Evolutionary conservation across 1,140 invertebrate genomes (phyloP).

Genomic region (Bombus cullumanus): DNA sequence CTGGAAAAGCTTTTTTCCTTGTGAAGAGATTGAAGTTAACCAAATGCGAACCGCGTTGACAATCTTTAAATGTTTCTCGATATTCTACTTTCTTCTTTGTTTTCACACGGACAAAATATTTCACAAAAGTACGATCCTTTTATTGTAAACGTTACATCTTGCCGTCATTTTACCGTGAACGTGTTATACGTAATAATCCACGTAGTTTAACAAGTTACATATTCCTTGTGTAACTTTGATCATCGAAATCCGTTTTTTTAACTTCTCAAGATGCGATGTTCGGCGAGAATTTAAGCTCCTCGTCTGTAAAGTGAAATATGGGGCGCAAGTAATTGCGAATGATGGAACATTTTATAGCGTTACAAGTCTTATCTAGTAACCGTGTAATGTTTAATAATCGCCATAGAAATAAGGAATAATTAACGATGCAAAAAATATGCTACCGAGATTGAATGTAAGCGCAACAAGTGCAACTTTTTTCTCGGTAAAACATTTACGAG

Average conservation of each 20-base stretch:
- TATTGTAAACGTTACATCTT: neutral
- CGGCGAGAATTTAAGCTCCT: neutral
- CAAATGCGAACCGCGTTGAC: neutral
- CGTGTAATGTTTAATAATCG: neutral
- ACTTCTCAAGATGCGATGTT: neutral
- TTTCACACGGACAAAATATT: neutral
- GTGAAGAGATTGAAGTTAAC: slow-evolving; percentile 7
- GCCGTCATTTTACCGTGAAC: neutral
- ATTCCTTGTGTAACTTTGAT: too few relatives aligned
- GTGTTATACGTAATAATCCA: neutral
- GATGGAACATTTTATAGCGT: neutral
- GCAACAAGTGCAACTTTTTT: slow-evolving; percentile 63
- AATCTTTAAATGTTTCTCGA: neutral
- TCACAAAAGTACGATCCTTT: neutral
- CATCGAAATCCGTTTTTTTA: neutral
- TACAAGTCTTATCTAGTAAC: neutral
- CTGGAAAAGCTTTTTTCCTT: neutral
- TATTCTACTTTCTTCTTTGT: neutral
- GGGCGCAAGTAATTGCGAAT: neutral
- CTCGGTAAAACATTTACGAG: slow-evolving; percentile 42
- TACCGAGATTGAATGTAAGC: slow-evolving; percentile 24
- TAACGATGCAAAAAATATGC: neutral
- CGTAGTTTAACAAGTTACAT: too few relatives aligned
- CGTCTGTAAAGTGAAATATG: neutral
- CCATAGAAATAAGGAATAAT: neutral